Percentiles rank a stretch among this genome's conserved stretches.
Conservation (phyloP, 2,888 invertebrate species). For the Thymelicus acteon region DNA sequence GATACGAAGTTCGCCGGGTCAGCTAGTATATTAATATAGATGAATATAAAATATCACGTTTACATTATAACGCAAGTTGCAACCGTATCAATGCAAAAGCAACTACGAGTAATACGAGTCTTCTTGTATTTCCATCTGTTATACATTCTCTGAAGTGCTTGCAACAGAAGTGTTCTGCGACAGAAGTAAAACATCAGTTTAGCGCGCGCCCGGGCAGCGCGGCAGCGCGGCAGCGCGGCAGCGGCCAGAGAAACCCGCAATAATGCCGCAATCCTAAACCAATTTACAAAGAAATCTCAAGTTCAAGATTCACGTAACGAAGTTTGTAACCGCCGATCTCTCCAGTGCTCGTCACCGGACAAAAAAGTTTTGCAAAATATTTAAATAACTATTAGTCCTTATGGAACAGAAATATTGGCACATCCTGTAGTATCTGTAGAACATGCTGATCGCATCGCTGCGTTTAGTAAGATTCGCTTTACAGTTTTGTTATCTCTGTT, state of each 20-base stretch:
- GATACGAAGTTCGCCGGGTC: too few relatives aligned
- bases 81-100: too few relatives aligned
- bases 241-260: slow-evolving; percentile 38
- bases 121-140: too few relatives aligned
- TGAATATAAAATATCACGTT: too few relatives aligned
- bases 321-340: slow-evolving; percentile 29
- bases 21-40: too few relatives aligned
- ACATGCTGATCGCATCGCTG: not conserved
- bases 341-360: slow-evolving; percentile 7
- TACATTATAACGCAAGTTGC: too few relatives aligned
- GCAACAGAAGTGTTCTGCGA: too few relatives aligned
- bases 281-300: slow-evolving; percentile 61
- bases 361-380: slow-evolving; percentile 13
- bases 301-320: slow-evolving; percentile 52
- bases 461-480: not conserved
- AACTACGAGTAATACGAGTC: too few relatives aligned
- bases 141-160: too few relatives aligned
- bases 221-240: too few relatives aligned
- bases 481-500: not conserved
- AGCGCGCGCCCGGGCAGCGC: not conserved
- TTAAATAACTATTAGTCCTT: not conserved
- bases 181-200: too few relatives aligned
- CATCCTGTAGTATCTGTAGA: not conserved
- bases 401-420: not conserved
- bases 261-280: slow-evolving; percentile 48